phyloP scores from a whole-genome alignment of 2,888 invertebrate species.

The Peribatodes rhomboidaria region DNA sequence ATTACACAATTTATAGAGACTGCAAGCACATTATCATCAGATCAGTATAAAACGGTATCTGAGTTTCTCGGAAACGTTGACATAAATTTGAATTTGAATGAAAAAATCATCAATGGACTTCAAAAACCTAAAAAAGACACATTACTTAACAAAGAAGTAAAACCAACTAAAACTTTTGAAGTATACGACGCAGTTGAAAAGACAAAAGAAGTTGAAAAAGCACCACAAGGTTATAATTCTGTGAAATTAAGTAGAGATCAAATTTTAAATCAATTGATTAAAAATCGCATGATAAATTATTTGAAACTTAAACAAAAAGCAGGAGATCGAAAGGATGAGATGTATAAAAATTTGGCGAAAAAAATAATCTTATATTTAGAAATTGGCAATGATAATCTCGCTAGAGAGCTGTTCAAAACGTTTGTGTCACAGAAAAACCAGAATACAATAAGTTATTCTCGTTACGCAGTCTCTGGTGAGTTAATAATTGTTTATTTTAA shows the following conservation, averaged over 20 bases:
- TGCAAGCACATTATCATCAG: slow-evolving; percentile 48
- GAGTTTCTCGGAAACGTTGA: slow-evolving; percentile 64
- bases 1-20: slow-evolving; percentile 54
- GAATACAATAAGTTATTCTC: slow-evolving; percentile 19
- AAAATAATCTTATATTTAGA: slow-evolving; percentile 65
- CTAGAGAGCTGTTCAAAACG: slow-evolving; percentile 70
- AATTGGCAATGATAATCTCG: slow-evolving; percentile 65
- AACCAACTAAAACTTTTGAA: slow-evolving; percentile 2
- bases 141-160: slow-evolving; percentile 2
- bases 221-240: background rate
- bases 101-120: slow-evolving; percentile 56
- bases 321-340: slow-evolving; percentile 54
- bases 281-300: slow-evolving; percentile 66
- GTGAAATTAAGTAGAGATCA: slow-evolving; percentile 66
- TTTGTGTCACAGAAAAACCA: slow-evolving; percentile 57
- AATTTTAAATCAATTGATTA: slow-evolving; percentile 73
- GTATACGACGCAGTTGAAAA: background rate
- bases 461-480: slow-evolving; percentile 40
- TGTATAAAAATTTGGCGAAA: slow-evolving; percentile 69
- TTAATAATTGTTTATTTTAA: background rate
- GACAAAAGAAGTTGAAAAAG: background rate
- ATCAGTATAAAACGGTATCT: slow-evolving; percentile 54
- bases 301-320: slow-evolving; percentile 62
- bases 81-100: slow-evolving; percentile 59
- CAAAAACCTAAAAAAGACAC: slow-evolving; percentile 41